Conservation (phyloP, 53 echinoderm and acorn worm genomes). For the Astropecten irregularis region DNA sequence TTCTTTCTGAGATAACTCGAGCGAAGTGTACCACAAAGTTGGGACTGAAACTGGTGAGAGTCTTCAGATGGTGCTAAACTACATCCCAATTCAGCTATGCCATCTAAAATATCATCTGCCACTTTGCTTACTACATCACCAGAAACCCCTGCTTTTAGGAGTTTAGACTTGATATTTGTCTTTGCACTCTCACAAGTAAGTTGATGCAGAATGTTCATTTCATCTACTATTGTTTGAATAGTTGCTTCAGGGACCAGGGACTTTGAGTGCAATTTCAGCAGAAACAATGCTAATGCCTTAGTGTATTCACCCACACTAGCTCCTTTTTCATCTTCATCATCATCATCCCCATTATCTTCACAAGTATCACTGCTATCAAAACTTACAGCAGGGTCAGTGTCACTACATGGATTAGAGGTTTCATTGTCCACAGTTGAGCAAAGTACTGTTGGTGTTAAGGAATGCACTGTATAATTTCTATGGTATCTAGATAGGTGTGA, state of each 20-base stretch:
- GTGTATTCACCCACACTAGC: constrained; percentile 21
- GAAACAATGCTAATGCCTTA: constrained; percentile 32
- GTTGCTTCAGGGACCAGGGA: constrained; percentile 38
- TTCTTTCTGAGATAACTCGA: constrained; percentile 49
- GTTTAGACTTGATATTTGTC: constrained; percentile 7
- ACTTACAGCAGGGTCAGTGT: background rate
- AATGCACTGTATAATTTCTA: constrained; percentile 7
- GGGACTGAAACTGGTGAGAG: background rate
- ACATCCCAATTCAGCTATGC: constrained; percentile 21
- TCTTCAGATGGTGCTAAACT: constrained; percentile 25
- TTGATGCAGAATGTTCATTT: constrained; percentile 18
- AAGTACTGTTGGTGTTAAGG: background rate
- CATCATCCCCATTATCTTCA: background rate
- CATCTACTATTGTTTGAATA: constrained; percentile 51
- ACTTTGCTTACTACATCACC: background rate
- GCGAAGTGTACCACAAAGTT: constrained; percentile 40
- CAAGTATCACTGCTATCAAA: background rate
- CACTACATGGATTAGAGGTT: background rate
- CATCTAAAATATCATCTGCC: constrained; percentile 30
- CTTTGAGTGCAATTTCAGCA: constrained; percentile 50
- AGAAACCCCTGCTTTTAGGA: background rate
- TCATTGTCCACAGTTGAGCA: background rate
- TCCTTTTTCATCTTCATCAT: background rate
- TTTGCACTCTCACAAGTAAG: constrained; percentile 10
- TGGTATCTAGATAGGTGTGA: constrained; percentile 52